Evolutionary conservation across 2,113 vertebrate species (phyloP).

Genomic region (Neolamprologus devosi): DNA sequence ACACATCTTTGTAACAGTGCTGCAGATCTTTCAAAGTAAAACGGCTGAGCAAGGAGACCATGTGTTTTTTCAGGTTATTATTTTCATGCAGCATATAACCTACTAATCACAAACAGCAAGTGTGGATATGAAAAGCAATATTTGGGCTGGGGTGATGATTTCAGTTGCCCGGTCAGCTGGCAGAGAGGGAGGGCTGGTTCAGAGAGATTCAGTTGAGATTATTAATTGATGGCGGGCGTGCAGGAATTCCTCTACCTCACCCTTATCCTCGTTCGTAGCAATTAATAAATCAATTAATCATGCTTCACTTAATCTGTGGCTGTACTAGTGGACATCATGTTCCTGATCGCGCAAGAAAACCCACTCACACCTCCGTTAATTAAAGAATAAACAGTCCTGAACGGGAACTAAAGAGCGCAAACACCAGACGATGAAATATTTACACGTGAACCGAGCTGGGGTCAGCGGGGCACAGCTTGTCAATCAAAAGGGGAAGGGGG

Average conservation of each 20-base stretch:
- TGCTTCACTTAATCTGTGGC: conserved; percentile 69
- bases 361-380: conserved; percentile 3
- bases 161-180: neutral
- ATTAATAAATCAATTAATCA: conserved; percentile 72
- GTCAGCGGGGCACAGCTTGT: conserved; percentile 28
- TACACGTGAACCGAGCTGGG: conserved; percentile 20
- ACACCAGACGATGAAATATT: conserved; percentile 58
- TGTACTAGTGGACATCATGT: conserved; percentile 5
- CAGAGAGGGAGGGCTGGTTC: neutral
- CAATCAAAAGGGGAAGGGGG: conserved; percentile 19
- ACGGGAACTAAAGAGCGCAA: conserved; percentile 33
- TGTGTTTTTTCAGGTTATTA: neutral
- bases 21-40: neutral
- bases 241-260: conserved; percentile 43
- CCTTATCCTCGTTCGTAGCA: conserved; percentile 36
- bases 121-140: neutral
- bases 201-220: neutral
- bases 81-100: neutral
- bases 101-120: neutral
- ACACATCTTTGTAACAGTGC: neutral
- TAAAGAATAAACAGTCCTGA: conserved; percentile 53
- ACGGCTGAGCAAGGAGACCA: neutral
- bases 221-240: conserved; percentile 45
- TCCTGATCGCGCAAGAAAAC: neutral
- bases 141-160: neutral